These are phyloP conservation scores for Anas platyrhynchos DNA, from an alignment of 2,113 vertebrate species.

Conservation along the genomic window DNA sequence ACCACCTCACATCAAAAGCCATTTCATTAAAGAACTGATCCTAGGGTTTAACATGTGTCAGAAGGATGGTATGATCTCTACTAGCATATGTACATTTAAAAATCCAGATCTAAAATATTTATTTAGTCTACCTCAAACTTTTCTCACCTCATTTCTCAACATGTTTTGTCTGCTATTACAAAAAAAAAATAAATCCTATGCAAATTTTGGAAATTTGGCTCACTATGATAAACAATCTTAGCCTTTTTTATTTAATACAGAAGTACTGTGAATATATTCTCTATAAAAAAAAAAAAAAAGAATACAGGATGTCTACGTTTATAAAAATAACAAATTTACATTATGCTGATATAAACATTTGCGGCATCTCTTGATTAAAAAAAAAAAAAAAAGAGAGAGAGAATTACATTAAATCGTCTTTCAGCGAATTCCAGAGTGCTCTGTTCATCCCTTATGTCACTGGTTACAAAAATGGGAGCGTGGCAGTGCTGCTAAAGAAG, in stretches of 20 bases:
- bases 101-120: rapidly evolving
- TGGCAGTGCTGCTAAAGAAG: not conserved
- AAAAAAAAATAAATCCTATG: not conserved
- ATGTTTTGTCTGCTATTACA: not conserved
- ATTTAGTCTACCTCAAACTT: not conserved
- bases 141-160: not conserved
- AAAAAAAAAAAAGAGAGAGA: not conserved
- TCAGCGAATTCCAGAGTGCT: not conserved
- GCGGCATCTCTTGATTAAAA: not conserved
- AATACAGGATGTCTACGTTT: not conserved
- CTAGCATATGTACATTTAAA: not conserved
- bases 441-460: not conserved
- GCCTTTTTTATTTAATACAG: not conserved
- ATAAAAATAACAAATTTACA: not conserved
- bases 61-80: not conserved
- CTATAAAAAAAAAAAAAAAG: not conserved
- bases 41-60: not conserved
- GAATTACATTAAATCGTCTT: not conserved
- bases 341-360: not conserved
- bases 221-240: not conserved
- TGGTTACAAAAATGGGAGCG: not conserved
- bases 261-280: not conserved
- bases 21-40: not conserved
- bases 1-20: not conserved
- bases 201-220: not conserved